Percentiles rank a stretch among this genome's conserved stretches.
Evolutionary conservation across 2,888 invertebrate species (phyloP).

Genomic region (Dicycla oo): DNA sequence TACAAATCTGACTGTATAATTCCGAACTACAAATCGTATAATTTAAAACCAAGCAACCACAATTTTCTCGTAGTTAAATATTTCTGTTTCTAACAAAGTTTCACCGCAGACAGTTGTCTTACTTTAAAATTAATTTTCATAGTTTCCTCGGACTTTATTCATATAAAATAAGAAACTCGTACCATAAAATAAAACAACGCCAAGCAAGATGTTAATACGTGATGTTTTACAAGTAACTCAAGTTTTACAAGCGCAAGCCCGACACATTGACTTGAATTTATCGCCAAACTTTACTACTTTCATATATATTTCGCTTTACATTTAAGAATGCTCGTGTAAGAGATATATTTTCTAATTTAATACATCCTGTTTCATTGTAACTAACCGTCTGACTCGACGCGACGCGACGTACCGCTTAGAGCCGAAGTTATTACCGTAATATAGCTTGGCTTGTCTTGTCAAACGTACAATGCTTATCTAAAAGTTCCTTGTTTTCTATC

Average conservation of each 20-base stretch:
- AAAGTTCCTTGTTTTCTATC: constrained; percentile 86
- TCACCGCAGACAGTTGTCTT: constrained; percentile 19
- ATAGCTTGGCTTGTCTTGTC: constrained; percentile 77
- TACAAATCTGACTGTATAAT: constrained; percentile 36
- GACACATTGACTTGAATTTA: constrained; percentile 64
- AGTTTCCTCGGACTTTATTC: constrained; percentile 37
- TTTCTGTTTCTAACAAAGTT: constrained; percentile 37
- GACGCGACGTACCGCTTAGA: constrained; percentile 76
- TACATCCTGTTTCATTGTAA: constrained; percentile 78
- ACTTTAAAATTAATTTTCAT: constrained; percentile 53
- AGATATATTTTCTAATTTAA: constrained; percentile 81
- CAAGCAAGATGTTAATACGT: constrained; percentile 58
- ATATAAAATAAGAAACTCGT: constrained; percentile 53
- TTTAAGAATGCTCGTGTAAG: constrained; percentile 64
- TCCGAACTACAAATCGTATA: constrained; percentile 4
- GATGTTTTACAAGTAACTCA: constrained; percentile 63
- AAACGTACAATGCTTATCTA: constrained; percentile 85
- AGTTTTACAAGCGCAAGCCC: constrained; percentile 59
- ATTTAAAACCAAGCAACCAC: constrained; percentile 22
- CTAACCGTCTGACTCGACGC: constrained; percentile 74
- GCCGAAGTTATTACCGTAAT: constrained; percentile 85
- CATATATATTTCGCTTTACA: constrained; percentile 64
- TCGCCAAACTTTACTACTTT: constrained; percentile 64
- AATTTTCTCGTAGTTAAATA: constrained; percentile 1
- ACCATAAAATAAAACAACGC: constrained; percentile 50